These are phyloP conservation scores for Macrocentrus cingulum DNA, from an alignment of 1,140 invertebrate genomes.

Conservation along the genomic window DNA sequence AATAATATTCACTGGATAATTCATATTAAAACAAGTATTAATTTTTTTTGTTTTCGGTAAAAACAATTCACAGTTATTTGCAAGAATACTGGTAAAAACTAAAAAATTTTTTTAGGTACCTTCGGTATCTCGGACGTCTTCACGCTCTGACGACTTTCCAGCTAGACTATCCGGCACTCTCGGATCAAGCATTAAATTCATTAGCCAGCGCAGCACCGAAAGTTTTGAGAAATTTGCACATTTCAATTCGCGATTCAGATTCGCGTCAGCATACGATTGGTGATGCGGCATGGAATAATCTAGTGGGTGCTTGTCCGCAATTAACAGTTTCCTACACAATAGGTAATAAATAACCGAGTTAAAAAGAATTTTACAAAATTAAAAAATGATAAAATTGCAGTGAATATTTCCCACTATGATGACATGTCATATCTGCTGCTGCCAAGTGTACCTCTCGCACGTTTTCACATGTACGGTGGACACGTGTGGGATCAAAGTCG, in stretches of 20 bases:
- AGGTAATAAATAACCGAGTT: too few species aligned
- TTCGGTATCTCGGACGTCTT: conserved; percentile 44
- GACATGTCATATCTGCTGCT: conserved; percentile 52
- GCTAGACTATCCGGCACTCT: conserved; percentile 55
- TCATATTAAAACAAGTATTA: too few species aligned
- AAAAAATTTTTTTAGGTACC: conserved; percentile 39
- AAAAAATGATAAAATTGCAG: conserved; percentile 33
- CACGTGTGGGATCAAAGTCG: conserved; percentile 57
- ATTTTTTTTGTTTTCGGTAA: too few species aligned
- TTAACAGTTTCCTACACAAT: conserved; percentile 52
- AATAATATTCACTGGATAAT: too few species aligned
- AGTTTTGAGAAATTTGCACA: conserved; percentile 39
- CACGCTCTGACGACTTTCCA: conserved; percentile 43
- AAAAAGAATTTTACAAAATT: too few species aligned
- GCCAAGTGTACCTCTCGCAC: conserved; percentile 52
- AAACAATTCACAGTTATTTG: too few species aligned
- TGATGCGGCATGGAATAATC: conserved; percentile 47
- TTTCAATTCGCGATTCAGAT: conserved; percentile 51
- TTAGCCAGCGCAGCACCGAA: conserved; percentile 43
- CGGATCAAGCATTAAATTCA: conserved; percentile 45
- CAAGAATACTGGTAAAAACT: background rate
- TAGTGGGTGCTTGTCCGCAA: conserved; percentile 46
- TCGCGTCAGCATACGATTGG: conserved; percentile 48
- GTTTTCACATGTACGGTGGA: conserved; percentile 54
- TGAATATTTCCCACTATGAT: conserved; percentile 56